These are phyloP conservation scores for Baryphthengus martii DNA, from an alignment of 2,113 vertebrate genomes.

Conservation along the genomic window DNA sequence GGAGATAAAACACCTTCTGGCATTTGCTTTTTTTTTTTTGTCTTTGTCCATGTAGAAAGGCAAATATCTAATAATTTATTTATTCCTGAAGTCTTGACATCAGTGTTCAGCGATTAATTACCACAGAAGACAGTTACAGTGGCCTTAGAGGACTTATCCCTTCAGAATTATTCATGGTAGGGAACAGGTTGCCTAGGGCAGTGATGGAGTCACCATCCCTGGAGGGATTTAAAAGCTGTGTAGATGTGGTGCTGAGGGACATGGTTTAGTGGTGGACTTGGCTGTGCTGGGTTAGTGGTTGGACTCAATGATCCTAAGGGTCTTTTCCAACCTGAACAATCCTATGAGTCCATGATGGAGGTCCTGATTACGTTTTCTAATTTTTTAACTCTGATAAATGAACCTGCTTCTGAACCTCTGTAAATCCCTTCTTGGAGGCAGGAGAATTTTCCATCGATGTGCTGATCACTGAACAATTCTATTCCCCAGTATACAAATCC, in stretches of 20 bases:
- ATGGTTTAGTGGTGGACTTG: not conserved
- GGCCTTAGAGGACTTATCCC: not conserved
- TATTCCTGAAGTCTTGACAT: not conserved
- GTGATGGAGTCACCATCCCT: not conserved
- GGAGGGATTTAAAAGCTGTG: not conserved
- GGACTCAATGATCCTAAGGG: not conserved
- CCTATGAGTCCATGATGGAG: not conserved
- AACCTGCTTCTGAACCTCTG: not conserved
- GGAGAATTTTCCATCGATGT: not conserved
- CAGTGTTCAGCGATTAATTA: not conserved
- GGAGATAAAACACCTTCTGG: not conserved
- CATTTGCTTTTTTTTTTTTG: not conserved
- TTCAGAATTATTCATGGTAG: not conserved
- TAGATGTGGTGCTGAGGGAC: not conserved
- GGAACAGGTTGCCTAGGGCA: not conserved
- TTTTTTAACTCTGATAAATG: not conserved
- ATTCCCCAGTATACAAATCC: not conserved
- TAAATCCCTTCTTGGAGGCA: not conserved
- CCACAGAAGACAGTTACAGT: not conserved
- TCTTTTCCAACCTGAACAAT: not conserved
- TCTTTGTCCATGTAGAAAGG: not conserved
- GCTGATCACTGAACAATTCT: not conserved
- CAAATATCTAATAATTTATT: not conserved
- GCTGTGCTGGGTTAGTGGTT: not conserved
- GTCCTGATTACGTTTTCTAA: not conserved